Conservation (phyloP, 92 coral and sea anemone species). For the Palythoa caribaeorum region DNA sequence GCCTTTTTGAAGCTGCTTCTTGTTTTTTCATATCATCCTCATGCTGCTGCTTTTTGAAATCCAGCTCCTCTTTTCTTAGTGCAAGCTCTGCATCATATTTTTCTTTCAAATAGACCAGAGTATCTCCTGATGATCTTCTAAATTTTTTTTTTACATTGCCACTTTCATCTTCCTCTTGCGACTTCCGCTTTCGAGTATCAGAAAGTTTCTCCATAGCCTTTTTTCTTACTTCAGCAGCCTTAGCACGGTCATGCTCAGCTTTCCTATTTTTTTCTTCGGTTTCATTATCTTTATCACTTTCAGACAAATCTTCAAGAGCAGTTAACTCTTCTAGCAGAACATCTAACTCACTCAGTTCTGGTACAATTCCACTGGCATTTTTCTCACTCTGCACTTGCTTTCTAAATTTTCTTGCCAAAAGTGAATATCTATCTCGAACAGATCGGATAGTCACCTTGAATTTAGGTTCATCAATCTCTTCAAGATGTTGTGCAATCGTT, state of each 20-base stretch:
- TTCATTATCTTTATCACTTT: slow-evolving; percentile 54
- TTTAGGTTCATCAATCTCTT: slow-evolving; percentile 50
- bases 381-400: slow-evolving; percentile 58
- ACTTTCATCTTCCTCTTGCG: slow-evolving; percentile 38
- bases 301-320: slow-evolving; percentile 59
- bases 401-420: slow-evolving; percentile 53
- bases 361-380: slow-evolving; percentile 54
- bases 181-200: slow-evolving; percentile 44
- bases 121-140: slow-evolving; percentile 50
- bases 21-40: slow-evolving; percentile 53
- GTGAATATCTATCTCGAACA: slow-evolving; percentile 67
- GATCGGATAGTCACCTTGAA: slow-evolving; percentile 64
- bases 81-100: slow-evolving; percentile 58
- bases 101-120: slow-evolving; percentile 61
- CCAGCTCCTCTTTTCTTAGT: slow-evolving; percentile 56
- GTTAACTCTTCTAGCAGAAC: slow-evolving; percentile 54
- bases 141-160: slow-evolving; percentile 26
- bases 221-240: slow-evolving; percentile 60
- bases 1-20: slow-evolving; percentile 62
- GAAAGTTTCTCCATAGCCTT: slow-evolving; percentile 69
- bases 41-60: slow-evolving; percentile 50
- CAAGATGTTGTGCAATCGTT: slow-evolving; percentile 56
- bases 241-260: slow-evolving; percentile 60
- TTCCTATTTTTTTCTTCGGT: slow-evolving; percentile 36
- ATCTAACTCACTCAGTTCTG: slow-evolving; percentile 68